A percentile compares a stretch with the other conserved stretches of the same genome.
These are phyloP conservation scores for Cynoglossus semilaevis DNA, from an alignment of 2,113 vertebrate species.

Conservation along the genomic window DNA sequence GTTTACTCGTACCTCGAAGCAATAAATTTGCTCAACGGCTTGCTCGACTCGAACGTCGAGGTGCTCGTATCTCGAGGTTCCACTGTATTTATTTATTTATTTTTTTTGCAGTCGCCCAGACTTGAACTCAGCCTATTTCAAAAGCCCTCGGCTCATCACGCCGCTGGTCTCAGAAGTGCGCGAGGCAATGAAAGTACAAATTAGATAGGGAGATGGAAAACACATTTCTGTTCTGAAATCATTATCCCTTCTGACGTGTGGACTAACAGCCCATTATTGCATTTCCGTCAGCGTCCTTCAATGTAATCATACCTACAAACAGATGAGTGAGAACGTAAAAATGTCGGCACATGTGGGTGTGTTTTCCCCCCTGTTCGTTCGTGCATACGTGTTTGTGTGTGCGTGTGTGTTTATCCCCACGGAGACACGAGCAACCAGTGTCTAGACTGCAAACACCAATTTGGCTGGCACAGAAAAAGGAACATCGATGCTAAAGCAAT, in stretches of 20 bases:
- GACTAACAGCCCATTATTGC: constrained; percentile 79
- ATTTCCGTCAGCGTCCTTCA: constrained; percentile 76
- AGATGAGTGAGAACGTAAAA: constrained; percentile 51
- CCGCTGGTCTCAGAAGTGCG: constrained; percentile 49
- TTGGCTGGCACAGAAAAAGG: constrained; percentile 56
- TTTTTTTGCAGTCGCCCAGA: constrained; percentile 53
- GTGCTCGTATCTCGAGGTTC: constrained; percentile 44
- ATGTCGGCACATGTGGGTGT: no score
- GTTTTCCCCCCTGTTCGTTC: no score
- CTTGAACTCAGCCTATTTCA: constrained; percentile 57
- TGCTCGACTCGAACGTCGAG: constrained; percentile 21
- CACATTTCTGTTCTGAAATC: constrained; percentile 72
- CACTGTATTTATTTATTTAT: constrained; percentile 50
- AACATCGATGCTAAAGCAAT: constrained; percentile 79
- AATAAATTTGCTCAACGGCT: no score
- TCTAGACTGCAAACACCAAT: constrained; percentile 75
- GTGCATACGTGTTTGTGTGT: background rate
- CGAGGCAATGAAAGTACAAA: constrained; percentile 69
- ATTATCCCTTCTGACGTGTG: constrained; percentile 68
- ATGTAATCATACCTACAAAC: constrained; percentile 79
- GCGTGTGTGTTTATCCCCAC: constrained; percentile 68
- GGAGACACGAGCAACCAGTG: constrained; percentile 67
- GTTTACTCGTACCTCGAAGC: no score
- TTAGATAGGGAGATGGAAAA: constrained; percentile 73
- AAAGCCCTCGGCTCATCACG: constrained; percentile 49